Evolutionary conservation across 2,113 vertebrate genomes (phyloP), one percentile per base, ranked within the genome.

Genomic region (Odontophorus gujanensis): DNA sequence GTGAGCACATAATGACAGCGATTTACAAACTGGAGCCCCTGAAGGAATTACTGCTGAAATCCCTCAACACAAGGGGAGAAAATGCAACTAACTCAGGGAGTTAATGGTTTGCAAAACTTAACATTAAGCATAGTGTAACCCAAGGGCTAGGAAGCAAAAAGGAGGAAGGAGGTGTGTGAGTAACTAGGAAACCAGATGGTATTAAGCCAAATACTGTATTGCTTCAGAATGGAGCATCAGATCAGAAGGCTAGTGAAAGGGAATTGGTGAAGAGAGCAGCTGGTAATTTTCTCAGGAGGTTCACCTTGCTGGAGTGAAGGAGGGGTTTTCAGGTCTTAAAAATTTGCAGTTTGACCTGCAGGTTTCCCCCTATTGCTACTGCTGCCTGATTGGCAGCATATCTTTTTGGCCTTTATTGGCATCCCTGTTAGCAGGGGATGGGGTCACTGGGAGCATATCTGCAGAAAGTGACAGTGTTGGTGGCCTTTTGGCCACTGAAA

Each of bases 401-500:
- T 79, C 89, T 92, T 85, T 43, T 57, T 85, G 74, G 34, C 71
- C n/a, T 0, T 0, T 45, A 76, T 85, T 55, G 85, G 30, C 22
- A 34, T 26, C 55, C 47, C 38, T 84, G 47, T 55, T 47, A 26
- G 0, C 4, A 73, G 30, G 50, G 42, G 45, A 1, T 3, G 67
- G 26, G 58, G 84, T 58, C 81, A 58, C 43, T 73, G 48, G 47
- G 38, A 51, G 34, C 53, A 17, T 89, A 81, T 87, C 88, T 93
- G 40, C 82, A 61, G 81, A 76, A 79, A 57, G 40, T 57, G 34
- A 51, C 48, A 51, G 38, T 38, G 15, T 50, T 93, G 71, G 45
- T 40, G 66, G 71, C 58, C 62, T 93, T 57, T 32, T 82, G 92
- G 81, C 81, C 84, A 79, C 72, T 89, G 81, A 66, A 94, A 73